Percentiles rank a stretch among this genome's conserved stretches.
phyloP scores from a whole-genome alignment of 2,797 vertebrate species.

The Carapus acus region DNA sequence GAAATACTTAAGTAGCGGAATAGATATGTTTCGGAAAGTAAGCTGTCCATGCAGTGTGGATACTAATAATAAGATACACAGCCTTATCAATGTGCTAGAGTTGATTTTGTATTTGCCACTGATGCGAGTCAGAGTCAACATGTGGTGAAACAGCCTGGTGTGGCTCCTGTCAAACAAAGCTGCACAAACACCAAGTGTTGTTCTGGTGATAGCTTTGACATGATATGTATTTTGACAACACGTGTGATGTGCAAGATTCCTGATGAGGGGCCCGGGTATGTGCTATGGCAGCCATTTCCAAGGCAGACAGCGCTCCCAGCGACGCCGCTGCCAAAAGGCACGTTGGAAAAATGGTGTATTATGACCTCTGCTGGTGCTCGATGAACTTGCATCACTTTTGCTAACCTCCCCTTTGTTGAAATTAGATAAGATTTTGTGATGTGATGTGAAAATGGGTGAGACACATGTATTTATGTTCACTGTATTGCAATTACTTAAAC shows the following conservation, averaged over 20 bases:
- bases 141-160: background rate
- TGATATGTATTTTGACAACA: no score
- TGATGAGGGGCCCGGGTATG: conserved; percentile 6
- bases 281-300: conserved; percentile 17
- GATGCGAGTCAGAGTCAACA: conserved; percentile 5
- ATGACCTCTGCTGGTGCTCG: conserved; percentile 61
- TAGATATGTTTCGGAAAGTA: no score
- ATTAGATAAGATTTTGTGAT: background rate
- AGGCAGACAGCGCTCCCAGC: conserved; percentile 54
- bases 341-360: conserved; percentile 25
- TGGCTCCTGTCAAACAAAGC: background rate
- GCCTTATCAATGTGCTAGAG: no score
- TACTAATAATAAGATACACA: no score
- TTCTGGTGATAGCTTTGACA: background rate
- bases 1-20: no score
- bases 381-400: conserved; percentile 19
- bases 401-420: background rate
- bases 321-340: conserved; percentile 24
- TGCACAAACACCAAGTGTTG: background rate
- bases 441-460: no score
- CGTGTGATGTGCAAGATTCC: background rate
- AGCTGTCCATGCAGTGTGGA: no score
- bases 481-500: background rate
- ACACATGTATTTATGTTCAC: no score
- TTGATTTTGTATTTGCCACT: no score